A percentile compares a stretch with the other conserved stretches of the same genome.
These are phyloP conservation scores for Rhinogobio ventralis DNA, from an alignment of 2,797 vertebrate species.

Conservation along the genomic window DNA sequence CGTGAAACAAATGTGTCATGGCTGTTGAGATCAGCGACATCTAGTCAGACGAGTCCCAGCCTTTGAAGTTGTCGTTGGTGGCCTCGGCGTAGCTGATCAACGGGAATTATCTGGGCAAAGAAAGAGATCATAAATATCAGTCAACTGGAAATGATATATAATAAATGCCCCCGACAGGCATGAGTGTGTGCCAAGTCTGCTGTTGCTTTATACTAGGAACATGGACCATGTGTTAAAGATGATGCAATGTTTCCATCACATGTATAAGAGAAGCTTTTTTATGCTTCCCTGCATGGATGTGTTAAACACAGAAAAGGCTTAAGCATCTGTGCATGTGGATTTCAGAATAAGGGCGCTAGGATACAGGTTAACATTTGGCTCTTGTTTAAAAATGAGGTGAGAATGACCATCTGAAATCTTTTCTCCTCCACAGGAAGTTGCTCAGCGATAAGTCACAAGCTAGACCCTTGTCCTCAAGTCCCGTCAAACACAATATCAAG, in stretches of 20 bases:
- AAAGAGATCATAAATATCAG: not conserved
- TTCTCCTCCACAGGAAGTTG: conserved; percentile 68
- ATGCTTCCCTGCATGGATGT: no score
- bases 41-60: conserved; percentile 23
- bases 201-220: not conserved
- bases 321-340: conserved; percentile 20
- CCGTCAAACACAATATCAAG: conserved; percentile 68
- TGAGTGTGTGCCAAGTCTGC: not conserved
- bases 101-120: conserved; percentile 24
- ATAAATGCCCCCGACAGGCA: not conserved
- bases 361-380: not conserved
- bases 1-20: conserved; percentile 55
- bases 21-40: conserved; percentile 33
- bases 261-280: conserved; percentile 23
- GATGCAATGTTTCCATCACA: conserved; percentile 11
- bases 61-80: conserved; percentile 46
- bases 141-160: conserved; percentile 19
- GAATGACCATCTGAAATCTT: not conserved
- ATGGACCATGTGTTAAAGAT: not conserved
- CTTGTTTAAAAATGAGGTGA: not conserved
- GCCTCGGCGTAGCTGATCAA: conserved; percentile 12
- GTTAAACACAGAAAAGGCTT: conserved; percentile 22
- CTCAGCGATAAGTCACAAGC: conserved; percentile 69
- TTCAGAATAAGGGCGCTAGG: not conserved
- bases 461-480: conserved; percentile 68